Base-by-base conservation (phyloP, 2,888 invertebrate species). In the Polyploca ridens region DNA sequence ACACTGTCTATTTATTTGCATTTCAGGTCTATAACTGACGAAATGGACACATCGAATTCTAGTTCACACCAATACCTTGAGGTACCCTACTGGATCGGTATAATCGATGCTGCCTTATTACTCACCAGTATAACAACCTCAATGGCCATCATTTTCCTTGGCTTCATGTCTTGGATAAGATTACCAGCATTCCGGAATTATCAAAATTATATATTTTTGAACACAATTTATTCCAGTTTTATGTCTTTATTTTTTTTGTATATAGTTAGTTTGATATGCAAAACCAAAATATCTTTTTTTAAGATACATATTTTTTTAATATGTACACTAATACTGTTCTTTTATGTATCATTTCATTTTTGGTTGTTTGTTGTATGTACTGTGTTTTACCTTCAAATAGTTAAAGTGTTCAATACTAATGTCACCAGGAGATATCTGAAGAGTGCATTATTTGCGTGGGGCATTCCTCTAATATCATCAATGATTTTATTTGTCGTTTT, bases 351-450 rank as follows among this genome's bases (percentile, higher is more conserved):
- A 6, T 46, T 46, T 46, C 3, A 46, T 46, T 46, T 5, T 46
- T 46, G 46, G 46, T n/a, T 46, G n/a, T 7, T 46, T 6, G 46
- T 46, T n/a, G 46, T 46, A 7, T n/a, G 46, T n/a, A 1, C 7
- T n/a, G 46, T 46, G 46, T 46, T 46, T 46, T 46, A 46, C 46
- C 46, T n/a, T n/a, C 46, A 46, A 46, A 46, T 46, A 6, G 46
- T 46, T 14, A 46, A 46, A n/a, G 46, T 46, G 0, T 46, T n/a
- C 46, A n/a, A 6, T n/a, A 7, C 6, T n/a, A 46, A 46, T n/a
- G n/a, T 46, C n/a, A n/a, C 46, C 46, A 46, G 46, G n/a, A 46
- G 46, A n/a, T 46, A 46, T n/a, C n/a, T 46, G n/a, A 46, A 46
- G 46, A 46, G 46, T n/a, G 46, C 46, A 7, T 46, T 46, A n/a